Base-by-base conservation (phyloP, 2,888 invertebrate genomes). In the Lepidocyrtoides sp. region DNA sequence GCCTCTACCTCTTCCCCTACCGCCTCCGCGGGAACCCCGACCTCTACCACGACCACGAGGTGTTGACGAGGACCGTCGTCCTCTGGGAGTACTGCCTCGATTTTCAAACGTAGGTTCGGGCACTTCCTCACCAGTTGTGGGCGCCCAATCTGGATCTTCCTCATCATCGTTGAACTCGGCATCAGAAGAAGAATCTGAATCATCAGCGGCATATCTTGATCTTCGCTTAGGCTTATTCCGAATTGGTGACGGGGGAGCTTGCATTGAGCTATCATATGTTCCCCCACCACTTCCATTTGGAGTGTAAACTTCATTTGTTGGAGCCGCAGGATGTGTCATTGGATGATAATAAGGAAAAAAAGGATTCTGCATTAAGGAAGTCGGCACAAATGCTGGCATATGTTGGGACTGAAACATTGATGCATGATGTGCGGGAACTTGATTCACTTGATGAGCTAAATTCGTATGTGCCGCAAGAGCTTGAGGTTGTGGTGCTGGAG, bases 391-490 rank as follows among this genome's bases (percentile, higher is more conserved):
- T 12, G 77, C 54, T 20, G 87, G 88, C 14, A 87, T 26, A 26
- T 87, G 82, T 20, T 91, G 91, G 2, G 87, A 60, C 10, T 91
- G 87, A 54, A 88, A 91, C 83, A 91, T 77, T 14, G 91, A 82
- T 17, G 91, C 44, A 54, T 91, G 69, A 63, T 91, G 91, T 0
- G 91, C 75, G 0, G 84, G 79, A 20, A 90, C 48, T 54, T 90
- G 90, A 44, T 77, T 83, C 8, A 48, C 63, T 26, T 66, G 66
- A 48, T 83, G 83, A 8, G 66, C 63, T 48, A 83, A 82, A 17
- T 87, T 66, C 10, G 32, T 7, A 54, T 82, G 82, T 0, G 75
- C 60, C 20, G 36, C 51, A 17, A 44, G 66, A 63, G 72, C 17
- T 41, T 12, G 83, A 17, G 77, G 60, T 60, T 66, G 85, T 12